These are phyloP conservation scores for Octodon degus DNA, from an alignment of 2,113 vertebrate species.

Conservation along the genomic window DNA sequence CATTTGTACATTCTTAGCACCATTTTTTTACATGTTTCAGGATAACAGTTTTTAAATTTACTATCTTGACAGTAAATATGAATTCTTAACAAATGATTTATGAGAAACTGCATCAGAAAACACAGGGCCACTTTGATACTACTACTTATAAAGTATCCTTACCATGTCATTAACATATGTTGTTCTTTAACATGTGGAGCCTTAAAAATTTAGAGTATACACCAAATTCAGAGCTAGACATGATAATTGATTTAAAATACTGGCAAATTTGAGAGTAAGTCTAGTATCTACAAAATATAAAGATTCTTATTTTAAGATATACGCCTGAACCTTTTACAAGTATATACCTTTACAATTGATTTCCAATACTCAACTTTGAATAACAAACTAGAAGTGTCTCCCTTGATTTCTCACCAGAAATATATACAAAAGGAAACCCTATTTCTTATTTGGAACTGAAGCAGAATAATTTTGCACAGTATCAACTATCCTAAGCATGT, in stretches of 20 bases:
- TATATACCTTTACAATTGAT: conserved; percentile 68
- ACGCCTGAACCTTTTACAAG: conserved; percentile 68
- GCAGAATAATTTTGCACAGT: conserved; percentile 54
- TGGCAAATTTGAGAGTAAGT: conserved; percentile 29
- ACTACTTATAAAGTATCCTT: conserved; percentile 60
- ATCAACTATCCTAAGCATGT: background rate
- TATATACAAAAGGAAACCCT: conserved; percentile 43
- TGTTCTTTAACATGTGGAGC: background rate
- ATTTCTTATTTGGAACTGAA: conserved; percentile 5
- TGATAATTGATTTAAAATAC: conserved; percentile 39
- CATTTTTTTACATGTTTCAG: conserved; percentile 62
- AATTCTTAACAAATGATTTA: conserved; percentile 61
- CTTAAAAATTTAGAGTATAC: conserved; percentile 3
- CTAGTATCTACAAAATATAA: conserved; percentile 49
- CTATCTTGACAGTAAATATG: conserved; percentile 26
- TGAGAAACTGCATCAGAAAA: conserved; percentile 50
- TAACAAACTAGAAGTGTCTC: conserved; percentile 65
- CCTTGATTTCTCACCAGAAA: conserved; percentile 70
- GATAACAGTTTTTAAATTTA: conserved; percentile 59
- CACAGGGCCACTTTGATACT: background rate
- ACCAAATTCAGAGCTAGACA: background rate
- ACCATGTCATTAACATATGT: background rate
- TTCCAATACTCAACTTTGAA: conserved; percentile 72
- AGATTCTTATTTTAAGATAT: conserved; percentile 6
- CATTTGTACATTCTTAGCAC: conserved; percentile 66